Conservation (phyloP, 2,797 vertebrate species). For the Manis javanica region DNA sequence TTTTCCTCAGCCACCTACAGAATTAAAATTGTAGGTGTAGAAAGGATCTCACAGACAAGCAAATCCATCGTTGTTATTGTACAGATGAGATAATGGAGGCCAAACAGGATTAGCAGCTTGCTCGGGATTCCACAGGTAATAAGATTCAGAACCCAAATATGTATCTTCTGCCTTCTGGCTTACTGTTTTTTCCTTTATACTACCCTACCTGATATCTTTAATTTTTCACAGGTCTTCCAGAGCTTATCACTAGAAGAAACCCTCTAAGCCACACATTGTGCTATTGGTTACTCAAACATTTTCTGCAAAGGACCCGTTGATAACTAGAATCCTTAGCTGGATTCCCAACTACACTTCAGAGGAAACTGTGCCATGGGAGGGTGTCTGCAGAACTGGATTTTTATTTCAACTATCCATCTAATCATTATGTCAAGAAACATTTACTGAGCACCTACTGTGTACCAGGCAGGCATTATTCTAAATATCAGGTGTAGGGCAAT, state of each 20-base stretch:
- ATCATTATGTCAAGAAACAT: not conserved
- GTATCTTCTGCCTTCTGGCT: not conserved
- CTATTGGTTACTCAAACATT: not conserved
- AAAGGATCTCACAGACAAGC: not conserved
- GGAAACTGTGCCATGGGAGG: not conserved
- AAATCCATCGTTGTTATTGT: not conserved
- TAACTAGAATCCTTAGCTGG: rapidly evolving
- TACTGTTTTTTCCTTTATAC: not conserved
- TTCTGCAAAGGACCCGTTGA: not conserved
- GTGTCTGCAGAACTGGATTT: not conserved
- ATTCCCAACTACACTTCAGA: not conserved
- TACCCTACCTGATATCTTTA: not conserved
- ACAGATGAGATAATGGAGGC: not conserved
- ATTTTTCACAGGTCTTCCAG: not conserved
- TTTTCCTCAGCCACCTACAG: not conserved
- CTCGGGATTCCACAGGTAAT: not conserved
- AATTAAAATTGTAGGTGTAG: not conserved
- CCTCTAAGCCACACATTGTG: no score
- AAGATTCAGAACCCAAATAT: not conserved
- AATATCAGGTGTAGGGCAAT: not conserved
- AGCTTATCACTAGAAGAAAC: not conserved
- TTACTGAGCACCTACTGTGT: not conserved
- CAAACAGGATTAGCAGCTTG: not conserved
- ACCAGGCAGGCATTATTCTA: not conserved
- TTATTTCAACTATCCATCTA: not conserved